Base-by-base conservation (phyloP, 2,888 invertebrate genomes). In the Hemistola chrysoprasaria region DNA sequence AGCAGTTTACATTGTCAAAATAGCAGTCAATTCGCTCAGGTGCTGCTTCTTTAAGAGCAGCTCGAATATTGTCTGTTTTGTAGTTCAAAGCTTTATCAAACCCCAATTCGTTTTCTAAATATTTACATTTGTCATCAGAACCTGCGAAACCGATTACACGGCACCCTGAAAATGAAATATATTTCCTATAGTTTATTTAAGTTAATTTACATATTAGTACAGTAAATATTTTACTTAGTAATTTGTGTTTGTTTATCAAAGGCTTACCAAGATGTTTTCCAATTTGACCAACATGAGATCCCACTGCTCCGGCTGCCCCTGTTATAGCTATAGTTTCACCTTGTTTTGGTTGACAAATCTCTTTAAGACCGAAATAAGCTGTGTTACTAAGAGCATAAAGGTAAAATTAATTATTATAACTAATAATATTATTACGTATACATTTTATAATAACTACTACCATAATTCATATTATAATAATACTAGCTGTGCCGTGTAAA, bases 281-380 rank as follows among this genome's bases (percentile, higher is more conserved):
- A 48, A 95, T 93, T 84, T 95, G 95, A 1, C 95, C 95, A 11
- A 94, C 95, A 31, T 93, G 90, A 42, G 91, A 92, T 3, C 95
- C 95, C 7, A 95, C 95, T 22, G 95, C 95, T 8, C 95, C 95
- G 10, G 93, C 95, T 7, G 95, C 95, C 3, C 92, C 92, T 16
- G 92, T 92, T 1, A 95, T 91, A 1, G 93, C 92, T 7, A 95
- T 90, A 0, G 92, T 93, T 73, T 95, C 95, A 6, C 93, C 94
- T 2, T 89, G 56, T 75, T 94, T 92, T 1, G 95, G 94, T 44
- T 91, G 71, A 50, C 94, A 94, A 42, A 94, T 78, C 54, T 95
- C 93, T 48, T 92, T 72, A 6, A 95, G 78, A 0, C 95, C 95
- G 77, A 95, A 94, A 62, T 93, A 93, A 0, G 95, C 94, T 1